Base-by-base conservation (phyloP, 2,888 invertebrate species). In the Polymixis flavicincta region DNA sequence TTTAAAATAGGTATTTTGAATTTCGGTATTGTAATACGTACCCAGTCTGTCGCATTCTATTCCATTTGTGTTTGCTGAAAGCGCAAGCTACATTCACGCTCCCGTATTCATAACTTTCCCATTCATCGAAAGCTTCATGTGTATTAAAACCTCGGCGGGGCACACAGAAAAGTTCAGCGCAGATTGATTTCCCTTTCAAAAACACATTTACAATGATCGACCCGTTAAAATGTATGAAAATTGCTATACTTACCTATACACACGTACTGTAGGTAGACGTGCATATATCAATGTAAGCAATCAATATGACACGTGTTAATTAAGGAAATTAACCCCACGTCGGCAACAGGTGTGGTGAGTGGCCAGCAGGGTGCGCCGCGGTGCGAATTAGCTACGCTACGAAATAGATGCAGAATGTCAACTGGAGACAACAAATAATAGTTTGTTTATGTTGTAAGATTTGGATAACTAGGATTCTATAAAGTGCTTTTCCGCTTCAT, bases 291-390 rank as follows among this genome's bases (percentile, higher is more conserved):
- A 65, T 59, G 32, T 52, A 37, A 61, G 22, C 19, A 54, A 61
- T 37, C 25, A 28, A 73, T 32, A 74, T 57, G 65, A 67, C 82
- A 69, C 73, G 63, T 70, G 82, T 71, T 79, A 76, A 76, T 86
- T 82, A 85, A 74, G 71, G 63, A 76, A 76, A 87, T 87, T 22
- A 83, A 81, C 76, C 79, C 78, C 59, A 28, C 32, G 25, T 14
- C 45, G 59, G 68, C 85, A 78, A 85, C 84, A 84, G 85, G 87
- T 80, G 86, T 11, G 86, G 78, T 28, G 66, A 67, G 74, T 52
- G 37, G 52, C n/a, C 9, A 1, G 14, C 57, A 64, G 76, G 86
- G 84, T 48, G 86, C 67, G 86, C 65, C 76, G 54, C 37, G 54
- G 17, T 57, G 13, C 19, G 13, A 42, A 14, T 2, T 48, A 13